Evolutionary conservation across 2,888 invertebrate genomes (phyloP).

Genomic region (Nipponacmea schrenckii): DNA sequence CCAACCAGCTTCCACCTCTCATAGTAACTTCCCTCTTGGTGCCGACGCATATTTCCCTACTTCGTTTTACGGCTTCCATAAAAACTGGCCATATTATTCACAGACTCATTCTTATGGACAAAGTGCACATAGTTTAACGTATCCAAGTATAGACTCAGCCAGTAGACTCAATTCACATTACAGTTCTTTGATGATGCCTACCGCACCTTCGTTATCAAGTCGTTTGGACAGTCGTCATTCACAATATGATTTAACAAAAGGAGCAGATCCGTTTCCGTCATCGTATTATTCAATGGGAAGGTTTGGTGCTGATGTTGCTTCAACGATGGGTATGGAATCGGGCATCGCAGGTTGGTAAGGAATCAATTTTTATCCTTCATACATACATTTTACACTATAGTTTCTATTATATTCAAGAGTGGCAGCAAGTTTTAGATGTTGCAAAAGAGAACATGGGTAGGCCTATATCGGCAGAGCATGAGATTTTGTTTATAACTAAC

Average conservation of each 20-base stretch:
- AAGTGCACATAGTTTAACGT: conserved; percentile 40
- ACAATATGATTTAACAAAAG: conserved; percentile 36
- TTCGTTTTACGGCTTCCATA: conserved; percentile 37
- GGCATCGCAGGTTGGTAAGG: conserved; percentile 31
- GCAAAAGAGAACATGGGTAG: too few species aligned
- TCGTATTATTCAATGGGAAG: conserved; percentile 36
- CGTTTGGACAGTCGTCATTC: conserved; percentile 25
- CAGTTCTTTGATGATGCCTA: conserved; percentile 70
- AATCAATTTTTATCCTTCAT: background rate
- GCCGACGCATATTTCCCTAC: conserved; percentile 52
- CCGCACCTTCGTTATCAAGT: conserved; percentile 27
- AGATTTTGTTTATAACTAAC: too few species aligned
- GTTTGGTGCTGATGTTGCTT: conserved; percentile 31
- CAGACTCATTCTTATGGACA: conserved; percentile 66
- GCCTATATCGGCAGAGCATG: too few species aligned
- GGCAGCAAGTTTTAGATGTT: too few species aligned
- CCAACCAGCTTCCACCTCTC: conserved; percentile 69
- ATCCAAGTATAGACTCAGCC: conserved; percentile 35
- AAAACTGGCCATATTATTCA: conserved; percentile 72
- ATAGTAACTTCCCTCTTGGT: conserved; percentile 30
- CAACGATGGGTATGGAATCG: conserved; percentile 30
- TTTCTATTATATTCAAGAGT: too few species aligned
- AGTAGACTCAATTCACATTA: conserved; percentile 60
- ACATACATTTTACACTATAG: too few species aligned
- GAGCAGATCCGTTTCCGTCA: conserved; percentile 33